phyloP scores from a whole-genome alignment of 2,888 invertebrate genomes.

The Monoplex corrugatus region DNA sequence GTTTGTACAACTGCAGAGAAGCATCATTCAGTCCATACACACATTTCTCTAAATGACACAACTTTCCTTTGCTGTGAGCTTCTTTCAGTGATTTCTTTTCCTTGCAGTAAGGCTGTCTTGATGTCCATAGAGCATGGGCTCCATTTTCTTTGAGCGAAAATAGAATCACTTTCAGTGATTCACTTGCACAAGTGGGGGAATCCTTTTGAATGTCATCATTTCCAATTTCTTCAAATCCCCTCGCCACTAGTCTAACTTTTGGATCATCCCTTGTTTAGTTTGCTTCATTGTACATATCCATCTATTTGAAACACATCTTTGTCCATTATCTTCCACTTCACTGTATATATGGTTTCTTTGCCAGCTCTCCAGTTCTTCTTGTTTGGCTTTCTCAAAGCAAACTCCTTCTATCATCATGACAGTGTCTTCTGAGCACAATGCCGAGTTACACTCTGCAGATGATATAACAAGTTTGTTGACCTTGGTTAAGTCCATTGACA shows the following conservation, averaged over 20 bases:
- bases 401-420: slow-evolving; percentile 14
- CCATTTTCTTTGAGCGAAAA: neutral
- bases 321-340: slow-evolving; percentile 15
- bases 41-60: slow-evolving; percentile 45
- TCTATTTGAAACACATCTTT: slow-evolving; percentile 37
- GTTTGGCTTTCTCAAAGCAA: neutral
- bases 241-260: slow-evolving; percentile 49
- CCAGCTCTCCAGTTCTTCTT: slow-evolving; percentile 32
- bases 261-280: slow-evolving; percentile 16
- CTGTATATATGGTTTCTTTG: slow-evolving; percentile 35
- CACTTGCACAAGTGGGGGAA: slow-evolving; percentile 47
- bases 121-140: neutral
- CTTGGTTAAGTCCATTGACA: neutral
- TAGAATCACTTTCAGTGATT: slow-evolving; percentile 29
- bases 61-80: slow-evolving; percentile 18
- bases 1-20: slow-evolving; percentile 45
- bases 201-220: slow-evolving; percentile 21
- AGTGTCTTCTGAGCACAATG: neutral
- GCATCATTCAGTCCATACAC: slow-evolving; percentile 52
- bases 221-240: slow-evolving; percentile 49
- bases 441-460: neutral
- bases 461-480: neutral
- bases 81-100: slow-evolving; percentile 43
- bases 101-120: slow-evolving; percentile 35
- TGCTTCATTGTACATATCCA: slow-evolving; percentile 46